phyloP scores from a whole-genome alignment of 2,797 vertebrate species.

The Eutrigla gurnardus region DNA sequence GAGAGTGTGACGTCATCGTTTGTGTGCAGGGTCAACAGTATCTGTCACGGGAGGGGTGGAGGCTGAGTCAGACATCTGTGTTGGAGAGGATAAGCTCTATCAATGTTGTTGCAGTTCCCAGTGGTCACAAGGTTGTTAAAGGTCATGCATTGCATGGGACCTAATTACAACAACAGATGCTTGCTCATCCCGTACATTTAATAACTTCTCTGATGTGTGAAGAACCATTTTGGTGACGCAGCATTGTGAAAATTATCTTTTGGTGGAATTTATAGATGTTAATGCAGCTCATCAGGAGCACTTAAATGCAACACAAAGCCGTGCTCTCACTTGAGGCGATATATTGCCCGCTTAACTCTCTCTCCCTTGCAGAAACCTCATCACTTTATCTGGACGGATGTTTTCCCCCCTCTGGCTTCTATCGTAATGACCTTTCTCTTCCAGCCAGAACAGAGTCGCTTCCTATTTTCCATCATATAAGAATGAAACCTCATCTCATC shows the following conservation, averaged over 20 bases:
- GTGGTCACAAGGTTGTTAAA: slow-evolving; percentile 33
- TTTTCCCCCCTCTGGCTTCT: slow-evolving; percentile 54
- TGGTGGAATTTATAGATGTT: not conserved
- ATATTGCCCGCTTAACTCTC: slow-evolving; percentile 13
- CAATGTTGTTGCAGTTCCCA: slow-evolving; percentile 23
- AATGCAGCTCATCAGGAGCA: not conserved
- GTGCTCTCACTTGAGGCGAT: slow-evolving; percentile 17
- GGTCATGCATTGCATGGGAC: slow-evolving; percentile 6
- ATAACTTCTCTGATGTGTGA: not conserved
- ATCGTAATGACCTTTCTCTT: slow-evolving; percentile 64
- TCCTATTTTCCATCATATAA: slow-evolving; percentile 43
- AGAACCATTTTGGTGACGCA: not conserved
- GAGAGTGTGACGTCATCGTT: slow-evolving; percentile 26
- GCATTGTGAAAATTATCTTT: slow-evolving; percentile 3
- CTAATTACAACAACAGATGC: not conserved
- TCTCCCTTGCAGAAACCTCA: slow-evolving; percentile 49
- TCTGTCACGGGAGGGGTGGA: slow-evolving; percentile 25
- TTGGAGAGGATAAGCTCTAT: slow-evolving; percentile 27
- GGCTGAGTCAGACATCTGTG: slow-evolving; percentile 44
- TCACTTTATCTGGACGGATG: slow-evolving; percentile 59
- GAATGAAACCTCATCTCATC: slow-evolving; percentile 60
- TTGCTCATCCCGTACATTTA: slow-evolving; percentile 3
- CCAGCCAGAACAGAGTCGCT: slow-evolving; percentile 59
- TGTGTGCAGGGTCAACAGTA: slow-evolving; percentile 7
- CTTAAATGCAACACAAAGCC: not conserved